These are phyloP conservation scores for Enteromius radiatus DNA, from an alignment of 2,797 vertebrate species.

Conservation along the genomic window DNA sequence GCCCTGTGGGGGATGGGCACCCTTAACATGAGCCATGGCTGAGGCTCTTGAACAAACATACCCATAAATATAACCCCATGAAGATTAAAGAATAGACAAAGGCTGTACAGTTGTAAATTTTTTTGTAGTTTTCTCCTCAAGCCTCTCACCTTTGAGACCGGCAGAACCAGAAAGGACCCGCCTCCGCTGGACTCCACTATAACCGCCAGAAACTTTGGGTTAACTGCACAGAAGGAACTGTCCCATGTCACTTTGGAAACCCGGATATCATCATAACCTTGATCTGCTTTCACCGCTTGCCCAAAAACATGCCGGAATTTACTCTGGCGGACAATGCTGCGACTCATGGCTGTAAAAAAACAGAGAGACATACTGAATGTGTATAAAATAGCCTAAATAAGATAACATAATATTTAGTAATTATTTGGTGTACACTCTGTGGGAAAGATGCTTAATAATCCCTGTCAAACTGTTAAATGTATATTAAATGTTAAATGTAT, in stretches of 20 bases:
- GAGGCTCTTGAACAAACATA: conserved; percentile 31
- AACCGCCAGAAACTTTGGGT: conserved; percentile 97
- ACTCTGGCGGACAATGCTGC: conserved; percentile 97
- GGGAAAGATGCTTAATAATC: not conserved
- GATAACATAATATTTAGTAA: not conserved
- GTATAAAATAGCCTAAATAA: not conserved
- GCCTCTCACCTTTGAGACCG: conserved; percentile 85
- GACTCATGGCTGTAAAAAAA: conserved; percentile 89
- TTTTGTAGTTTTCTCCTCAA: not conserved
- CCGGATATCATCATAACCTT: conserved; percentile 96
- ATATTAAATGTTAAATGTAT: not conserved
- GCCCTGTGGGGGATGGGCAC: conserved; percentile 14
- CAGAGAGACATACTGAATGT: not conserved
- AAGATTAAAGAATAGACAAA: conserved; percentile 8
- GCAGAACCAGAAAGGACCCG: conserved; percentile 92
- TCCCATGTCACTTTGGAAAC: conserved; percentile 99
- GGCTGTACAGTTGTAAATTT: not conserved
- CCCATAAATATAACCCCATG: not conserved
- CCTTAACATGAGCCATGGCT: conserved; percentile 14
- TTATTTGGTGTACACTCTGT: not conserved
- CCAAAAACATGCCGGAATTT: conserved; percentile 99
- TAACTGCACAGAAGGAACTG: conserved; percentile 97
- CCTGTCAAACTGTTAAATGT: not conserved
- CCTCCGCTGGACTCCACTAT: conserved; percentile 96
- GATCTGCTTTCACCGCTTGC: conserved; percentile 92